Evolutionary conservation across 2,888 invertebrate species (phyloP), one percentile per base, ranked within the genome.

Genomic region (Flexamia atlantica): DNA sequence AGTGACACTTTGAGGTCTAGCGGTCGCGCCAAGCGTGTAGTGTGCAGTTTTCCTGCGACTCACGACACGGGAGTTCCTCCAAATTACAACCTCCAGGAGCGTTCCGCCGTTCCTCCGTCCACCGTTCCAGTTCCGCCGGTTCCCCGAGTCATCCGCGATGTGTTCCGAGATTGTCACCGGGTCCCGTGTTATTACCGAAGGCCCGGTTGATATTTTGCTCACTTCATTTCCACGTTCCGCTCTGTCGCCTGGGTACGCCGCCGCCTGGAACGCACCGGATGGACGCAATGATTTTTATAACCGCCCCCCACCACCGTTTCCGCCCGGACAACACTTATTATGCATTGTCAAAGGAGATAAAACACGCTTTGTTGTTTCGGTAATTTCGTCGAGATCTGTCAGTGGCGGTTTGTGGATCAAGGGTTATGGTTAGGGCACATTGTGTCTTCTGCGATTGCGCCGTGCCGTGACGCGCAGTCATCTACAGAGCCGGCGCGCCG

Each of bases 271-370:
- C 88, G 87, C 86, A 86, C 88, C 88, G 88, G 88, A 88, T 88
- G 87, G 86, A 88, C 87, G 87, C 88, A 88, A 88, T 88, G 88
- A 88, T 88, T 88, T 88, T 87, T 87, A 87, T 87, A 87, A 87
- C 87, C 88, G 86, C 85, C 85, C 86, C 87, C 84, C 84, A 74
- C 82, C 83, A 72, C 83, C 84, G 82, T 81, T 86, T 84, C 86
- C 85, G 85, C 76, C 72, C 70, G 83, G 83, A 84, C 83, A 85
- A 82, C 84, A 84, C 86, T 86, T 86, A 85, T 86, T 86, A 86
- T 86, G 86, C 86, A 86, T 86, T 86, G 86, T 86, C 86, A 86
- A 86, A 86, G 86, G 82, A 84, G 84, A 84, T 84, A 84, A 84
- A 84, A 84, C 84, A 84, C 81, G 84, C 84, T 84, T 84, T 84